Evolutionary conservation across 2,888 invertebrate genomes (phyloP).

Genomic region (Mesopsocus fuscifrons): DNA sequence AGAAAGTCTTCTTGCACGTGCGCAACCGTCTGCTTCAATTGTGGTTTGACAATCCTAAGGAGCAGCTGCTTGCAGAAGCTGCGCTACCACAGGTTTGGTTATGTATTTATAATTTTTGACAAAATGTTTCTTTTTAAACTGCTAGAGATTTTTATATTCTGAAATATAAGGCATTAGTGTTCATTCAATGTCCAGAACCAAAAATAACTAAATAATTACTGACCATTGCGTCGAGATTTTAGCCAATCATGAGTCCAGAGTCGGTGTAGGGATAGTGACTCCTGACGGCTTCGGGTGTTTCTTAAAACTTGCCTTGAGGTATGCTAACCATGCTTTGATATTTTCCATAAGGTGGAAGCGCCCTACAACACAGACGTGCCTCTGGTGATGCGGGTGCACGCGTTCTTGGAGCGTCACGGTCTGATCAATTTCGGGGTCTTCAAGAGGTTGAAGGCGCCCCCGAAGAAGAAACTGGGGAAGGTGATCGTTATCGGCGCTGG

Average conservation of each 20-base stretch:
- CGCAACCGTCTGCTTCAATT: conserved; percentile 79
- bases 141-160: conserved; percentile 2
- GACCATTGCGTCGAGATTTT: too few species aligned
- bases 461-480: conserved; percentile 30
- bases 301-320: too few species aligned
- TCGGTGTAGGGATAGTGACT: too few species aligned
- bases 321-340: too few species aligned
- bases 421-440: conserved; percentile 97
- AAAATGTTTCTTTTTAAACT: conserved; percentile 19
- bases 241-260: too few species aligned
- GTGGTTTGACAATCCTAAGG: conserved; percentile 91
- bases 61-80: conserved; percentile 68
- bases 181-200: too few species aligned
- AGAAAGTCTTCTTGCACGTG: conserved; percentile 78
- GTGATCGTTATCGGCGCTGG: conserved; percentile 55
- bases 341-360: conserved; percentile 30
- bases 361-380: conserved; percentile 87
- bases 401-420: conserved; percentile 86
- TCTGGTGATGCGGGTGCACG: conserved; percentile 66
- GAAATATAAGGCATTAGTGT: too few species aligned
- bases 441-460: conserved; percentile 50
- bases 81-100: conserved; percentile 65
- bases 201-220: too few species aligned
- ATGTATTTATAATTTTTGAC: too few species aligned
- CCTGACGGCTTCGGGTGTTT: too few species aligned